Base-by-base conservation (phyloP, 2,797 vertebrate genomes). In the Glyptemys insculpta region DNA sequence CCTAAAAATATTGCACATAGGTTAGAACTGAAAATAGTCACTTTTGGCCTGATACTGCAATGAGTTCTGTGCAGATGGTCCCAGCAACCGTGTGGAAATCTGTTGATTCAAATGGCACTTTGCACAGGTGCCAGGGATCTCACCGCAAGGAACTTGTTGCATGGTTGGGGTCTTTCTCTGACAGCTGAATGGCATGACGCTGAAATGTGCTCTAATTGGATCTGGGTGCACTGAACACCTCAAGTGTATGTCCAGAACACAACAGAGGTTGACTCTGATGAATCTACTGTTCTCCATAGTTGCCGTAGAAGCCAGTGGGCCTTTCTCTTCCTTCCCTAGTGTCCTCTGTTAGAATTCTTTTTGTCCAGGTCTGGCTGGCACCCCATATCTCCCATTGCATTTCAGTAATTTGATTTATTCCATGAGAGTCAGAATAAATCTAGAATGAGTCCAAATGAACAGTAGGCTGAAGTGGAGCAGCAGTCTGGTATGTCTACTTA, bases 1-100 rank as follows among this genome's bases (percentile, higher is more conserved):
- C 84, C 50, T 80, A 85, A 90, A 90, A 85, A 85, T 90, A 57
- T 44, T 90, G 79, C 72, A 52, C 89, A 56, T 76, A n/a, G 79
- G 81, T 81, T 59, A 52, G 53, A 86, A 76, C 86, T 53, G 79
- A 59, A 86, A n/a, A 41, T 86, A 76, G 65, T 80, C 41, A 41
- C 72, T 91, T 81, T 91, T 79, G 83, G n/a, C 34, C 8, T 10
- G 12, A 56, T 59, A 65, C n/a, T 65, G 56, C 44, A 86, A 56
- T 34, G 62, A 72, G 34, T 81, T 91, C 74, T 81, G 62, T n/a
- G 41, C 74, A 52, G 53, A 68, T 81, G 89, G 65, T 41, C 78
- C 83, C 25, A 34, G 56, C 57, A 27, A 15, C 3, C 12, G 3
- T 37, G 18, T 37, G 18, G 62, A 68, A 68, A 68, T n/a, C 62